Conservation (phyloP, 1,140 invertebrate species). For the Conus betulinus region DNA sequence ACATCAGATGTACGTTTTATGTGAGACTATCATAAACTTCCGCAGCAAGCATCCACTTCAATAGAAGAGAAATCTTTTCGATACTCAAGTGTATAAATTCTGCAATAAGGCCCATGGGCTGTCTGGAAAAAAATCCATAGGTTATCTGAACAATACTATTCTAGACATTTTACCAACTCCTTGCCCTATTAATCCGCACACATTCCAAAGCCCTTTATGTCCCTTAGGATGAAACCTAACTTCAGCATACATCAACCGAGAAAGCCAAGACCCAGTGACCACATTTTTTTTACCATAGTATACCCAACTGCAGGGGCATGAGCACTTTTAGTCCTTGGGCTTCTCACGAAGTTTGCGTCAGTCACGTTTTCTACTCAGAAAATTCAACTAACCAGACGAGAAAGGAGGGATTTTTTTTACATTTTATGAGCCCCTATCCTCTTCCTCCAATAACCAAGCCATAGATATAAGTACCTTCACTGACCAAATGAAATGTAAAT, state of each 20-base stretch:
- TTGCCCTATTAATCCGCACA: neutral
- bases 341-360: neutral
- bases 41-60: neutral
- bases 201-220: neutral
- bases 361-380: neutral
- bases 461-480: neutral
- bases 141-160: neutral
- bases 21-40: neutral
- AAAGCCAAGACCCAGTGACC: neutral
- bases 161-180: neutral
- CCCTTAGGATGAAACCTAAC: neutral
- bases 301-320: neutral
- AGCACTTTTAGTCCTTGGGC: neutral
- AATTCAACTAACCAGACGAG: neutral
- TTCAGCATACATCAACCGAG: neutral
- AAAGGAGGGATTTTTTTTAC: neutral
- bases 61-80: neutral
- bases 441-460: neutral
- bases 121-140: neutral
- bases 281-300: neutral
- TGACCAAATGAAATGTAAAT: neutral
- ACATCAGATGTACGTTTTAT: neutral
- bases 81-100: neutral
- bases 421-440: neutral
- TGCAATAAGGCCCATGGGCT: neutral